Conservation (phyloP, 1,140 invertebrate genomes). For the Brachionus manjavacas region DNA sequence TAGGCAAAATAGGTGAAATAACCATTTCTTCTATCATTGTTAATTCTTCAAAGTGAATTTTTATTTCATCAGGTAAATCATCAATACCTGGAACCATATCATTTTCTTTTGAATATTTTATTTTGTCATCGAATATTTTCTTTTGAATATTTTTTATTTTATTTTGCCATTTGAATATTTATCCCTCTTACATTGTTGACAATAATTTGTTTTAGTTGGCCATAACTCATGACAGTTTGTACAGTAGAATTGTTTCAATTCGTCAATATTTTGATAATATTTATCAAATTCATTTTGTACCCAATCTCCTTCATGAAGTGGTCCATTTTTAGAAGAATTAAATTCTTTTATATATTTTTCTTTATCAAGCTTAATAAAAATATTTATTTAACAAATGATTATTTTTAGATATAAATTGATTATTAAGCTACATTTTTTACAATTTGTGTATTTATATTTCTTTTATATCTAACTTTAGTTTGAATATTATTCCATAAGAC, state of each 20-base stretch:
- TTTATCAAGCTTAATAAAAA: neutral
- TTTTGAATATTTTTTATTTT: no score
- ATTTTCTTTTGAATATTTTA: conserved; percentile 19
- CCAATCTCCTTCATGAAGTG: neutral
- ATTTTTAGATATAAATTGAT: neutral
- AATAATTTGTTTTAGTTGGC: neutral
- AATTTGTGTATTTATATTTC: neutral
- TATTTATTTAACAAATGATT: neutral
- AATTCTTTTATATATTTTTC: conserved; percentile 15
- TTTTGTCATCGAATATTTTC: neutral
- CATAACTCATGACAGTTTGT: neutral
- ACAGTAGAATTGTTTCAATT: conserved; percentile 8
- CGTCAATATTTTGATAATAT: neutral
- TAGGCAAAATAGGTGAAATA: neutral
- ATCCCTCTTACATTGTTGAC: neutral
- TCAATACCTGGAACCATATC: neutral
- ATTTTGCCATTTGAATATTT: no score
- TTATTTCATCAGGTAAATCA: neutral
- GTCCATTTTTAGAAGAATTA: neutral
- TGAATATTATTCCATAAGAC: neutral
- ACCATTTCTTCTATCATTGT: conserved; percentile 15
- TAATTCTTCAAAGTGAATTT: neutral
- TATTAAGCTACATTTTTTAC: neutral
- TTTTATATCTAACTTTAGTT: neutral
- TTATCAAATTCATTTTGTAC: neutral